A percentile compares a stretch with the other conserved stretches of the same genome.
phyloP scores from a whole-genome alignment of 2,888 invertebrate species.

The Macrophya alboannulata region DNA sequence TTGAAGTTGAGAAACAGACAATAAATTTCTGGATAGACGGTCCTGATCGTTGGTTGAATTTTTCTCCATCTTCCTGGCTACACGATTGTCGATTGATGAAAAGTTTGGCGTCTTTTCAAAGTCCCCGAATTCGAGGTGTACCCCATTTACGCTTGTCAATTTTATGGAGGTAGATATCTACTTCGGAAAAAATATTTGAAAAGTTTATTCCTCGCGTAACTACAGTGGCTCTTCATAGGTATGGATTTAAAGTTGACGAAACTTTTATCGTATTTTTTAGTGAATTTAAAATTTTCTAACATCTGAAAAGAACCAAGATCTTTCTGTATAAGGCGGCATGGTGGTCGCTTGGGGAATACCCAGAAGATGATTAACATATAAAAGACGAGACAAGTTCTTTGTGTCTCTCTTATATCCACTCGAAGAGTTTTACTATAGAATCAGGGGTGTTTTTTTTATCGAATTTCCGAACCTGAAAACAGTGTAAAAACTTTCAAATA shows the following conservation, averaged over 20 bases:
- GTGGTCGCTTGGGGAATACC: not conserved
- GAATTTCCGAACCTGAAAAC: not conserved
- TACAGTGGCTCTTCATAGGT: not conserved
- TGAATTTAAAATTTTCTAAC: not conserved
- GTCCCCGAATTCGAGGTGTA: not conserved
- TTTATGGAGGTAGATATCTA: not conserved
- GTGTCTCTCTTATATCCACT: not conserved
- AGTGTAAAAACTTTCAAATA: slow-evolving; percentile 5
- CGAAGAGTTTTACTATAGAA: not conserved
- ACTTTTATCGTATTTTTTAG: not conserved
- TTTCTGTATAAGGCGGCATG: not conserved
- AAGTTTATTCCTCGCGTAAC: not conserved
- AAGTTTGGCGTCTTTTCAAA: slow-evolving; percentile 16
- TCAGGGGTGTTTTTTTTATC: not conserved
- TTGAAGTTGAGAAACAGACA: not conserved
- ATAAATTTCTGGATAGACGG: slow-evolving; percentile 19
- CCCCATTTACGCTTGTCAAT: not conserved
- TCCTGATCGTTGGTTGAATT: slow-evolving; percentile 13
- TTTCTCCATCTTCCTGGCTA: slow-evolving; percentile 4
- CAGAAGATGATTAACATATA: not conserved
- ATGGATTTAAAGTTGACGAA: not conserved
- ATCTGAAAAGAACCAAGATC: not conserved
- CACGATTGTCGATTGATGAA: slow-evolving; percentile 16
- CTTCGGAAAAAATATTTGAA: not conserved
- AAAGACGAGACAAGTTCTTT: not conserved